Evolutionary conservation across 2,113 vertebrate species (phyloP), one percentile per base, ranked within the genome.

Genomic region (Enhydra lutris): DNA sequence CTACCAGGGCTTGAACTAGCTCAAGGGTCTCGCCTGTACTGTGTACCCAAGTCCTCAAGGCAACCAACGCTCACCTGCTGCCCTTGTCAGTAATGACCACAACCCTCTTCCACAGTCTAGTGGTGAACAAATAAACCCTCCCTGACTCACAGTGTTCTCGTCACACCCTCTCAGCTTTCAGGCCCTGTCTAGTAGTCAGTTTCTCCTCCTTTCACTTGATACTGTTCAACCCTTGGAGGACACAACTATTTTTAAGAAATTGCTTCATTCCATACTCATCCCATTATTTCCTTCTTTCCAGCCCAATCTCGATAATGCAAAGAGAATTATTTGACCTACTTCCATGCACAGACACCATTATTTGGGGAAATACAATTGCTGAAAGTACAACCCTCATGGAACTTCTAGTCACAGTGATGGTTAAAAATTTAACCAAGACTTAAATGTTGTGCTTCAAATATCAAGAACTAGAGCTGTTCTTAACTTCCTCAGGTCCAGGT

Each of bases 231-330:
- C 3, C 20, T 47, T 93, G 59, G 23, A 61, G 23, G 23, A 61
- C 59, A 61, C 59, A 61, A 61, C 59, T 61, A 4, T 61, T 61
- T 61, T 95, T 73, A 21, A 52, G n/a, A 87, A 97, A 69, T 39
- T 42, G 61, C 52, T 74, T 79, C 34, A 83, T 52, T 13, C 9
- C 12, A 17, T 24, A 55, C 11, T 79, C 21, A 13, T 24, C 17
- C 17, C 36, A 26, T 34, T 87, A 50, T 50, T 59, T 94, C 65
- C 20, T 42, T 36, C 20, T 83, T 79, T 92, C 13, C 20, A 82
- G 21, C 36, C 52, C 71, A 82, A 52, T 57, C 36, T 57, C 73
- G 63, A 39, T 42, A 23, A 45, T 11, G 3, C 1, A 36, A 36
- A 84, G 21, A 73, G 14, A 76, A 71, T 94, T 82, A 92, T n/a